phyloP scores from a whole-genome alignment of 23 tunicate genomes.

The Styela plicata region DNA sequence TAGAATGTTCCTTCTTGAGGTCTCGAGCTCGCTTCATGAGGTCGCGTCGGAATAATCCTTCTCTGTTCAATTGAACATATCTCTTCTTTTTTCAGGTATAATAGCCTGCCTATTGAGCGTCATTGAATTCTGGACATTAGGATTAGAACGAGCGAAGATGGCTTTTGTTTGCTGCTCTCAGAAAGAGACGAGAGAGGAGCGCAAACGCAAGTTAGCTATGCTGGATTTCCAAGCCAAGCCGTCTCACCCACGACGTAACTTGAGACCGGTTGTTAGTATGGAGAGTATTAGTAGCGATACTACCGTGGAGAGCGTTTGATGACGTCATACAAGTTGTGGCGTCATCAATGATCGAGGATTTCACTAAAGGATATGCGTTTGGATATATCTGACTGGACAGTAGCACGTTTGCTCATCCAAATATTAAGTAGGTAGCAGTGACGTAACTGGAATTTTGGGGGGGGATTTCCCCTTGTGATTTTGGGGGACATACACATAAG shows the following conservation, averaged over 20 bases:
- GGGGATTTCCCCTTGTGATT: no score
- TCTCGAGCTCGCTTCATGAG: neutral
- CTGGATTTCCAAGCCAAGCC: slow-evolving; percentile 11
- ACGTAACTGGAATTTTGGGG: no score
- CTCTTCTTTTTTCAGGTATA: slow-evolving; percentile 63
- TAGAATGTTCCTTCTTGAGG: neutral
- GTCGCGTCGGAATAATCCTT: no score
- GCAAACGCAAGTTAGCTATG: slow-evolving; percentile 46
- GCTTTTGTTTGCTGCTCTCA: slow-evolving; percentile 67
- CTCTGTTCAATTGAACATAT: no score
- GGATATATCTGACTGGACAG: no score
- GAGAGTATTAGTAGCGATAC: slow-evolving; percentile 89
- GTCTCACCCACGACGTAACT: neutral
- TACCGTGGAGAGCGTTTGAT: slow-evolving; percentile 90
- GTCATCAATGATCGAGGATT: no score
- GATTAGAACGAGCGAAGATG: slow-evolving; percentile 52
- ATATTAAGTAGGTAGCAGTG: no score
- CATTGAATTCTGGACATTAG: slow-evolving; percentile 87
- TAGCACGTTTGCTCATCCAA: no score
- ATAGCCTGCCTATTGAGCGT: slow-evolving; percentile 68
- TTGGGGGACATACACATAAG: no score
- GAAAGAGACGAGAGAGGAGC: slow-evolving; percentile 62
- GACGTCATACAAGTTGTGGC: no score
- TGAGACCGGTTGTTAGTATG: slow-evolving; percentile 35
- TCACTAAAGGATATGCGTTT: no score